Evolutionary conservation across 2,797 vertebrate species (phyloP).

Genomic region (Chelonia mydas): DNA sequence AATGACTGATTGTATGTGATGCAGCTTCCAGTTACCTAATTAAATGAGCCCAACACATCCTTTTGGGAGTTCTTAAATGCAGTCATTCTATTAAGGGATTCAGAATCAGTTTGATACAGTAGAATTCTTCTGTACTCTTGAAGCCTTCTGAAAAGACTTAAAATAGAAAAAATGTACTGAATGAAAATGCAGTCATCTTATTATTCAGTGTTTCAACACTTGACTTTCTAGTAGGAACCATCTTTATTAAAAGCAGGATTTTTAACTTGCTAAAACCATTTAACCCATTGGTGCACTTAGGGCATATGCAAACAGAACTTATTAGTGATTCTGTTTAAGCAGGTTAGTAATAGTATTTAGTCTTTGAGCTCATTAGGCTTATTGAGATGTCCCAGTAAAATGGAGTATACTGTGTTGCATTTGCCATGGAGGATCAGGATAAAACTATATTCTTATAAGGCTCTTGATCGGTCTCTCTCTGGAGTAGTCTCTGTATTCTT

Average conservation of each 20-base stretch:
- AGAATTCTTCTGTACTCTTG: neutral
- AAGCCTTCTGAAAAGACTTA: neutral
- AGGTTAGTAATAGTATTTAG: neutral
- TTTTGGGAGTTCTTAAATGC: neutral
- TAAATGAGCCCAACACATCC: neutral
- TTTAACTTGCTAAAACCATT: neutral
- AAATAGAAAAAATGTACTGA: neutral
- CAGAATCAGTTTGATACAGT: neutral
- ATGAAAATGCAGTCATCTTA: neutral
- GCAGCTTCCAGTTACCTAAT: fast-evolving
- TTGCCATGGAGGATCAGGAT: neutral
- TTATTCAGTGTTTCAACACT: neutral
- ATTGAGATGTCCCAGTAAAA: neutral
- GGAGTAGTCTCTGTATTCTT: neutral
- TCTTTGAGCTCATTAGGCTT: fast-evolving
- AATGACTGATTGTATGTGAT: fast-evolving
- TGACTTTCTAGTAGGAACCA: neutral
- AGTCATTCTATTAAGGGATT: neutral
- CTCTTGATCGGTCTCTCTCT: neutral
- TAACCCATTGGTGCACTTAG: neutral
- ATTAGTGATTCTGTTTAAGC: neutral
- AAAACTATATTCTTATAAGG: neutral
- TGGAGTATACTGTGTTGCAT: fast-evolving
- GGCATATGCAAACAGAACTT: neutral
- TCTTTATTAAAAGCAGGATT: neutral